Base-by-base conservation (phyloP, 1,140 invertebrate species). In the Bombus ignitus region DNA sequence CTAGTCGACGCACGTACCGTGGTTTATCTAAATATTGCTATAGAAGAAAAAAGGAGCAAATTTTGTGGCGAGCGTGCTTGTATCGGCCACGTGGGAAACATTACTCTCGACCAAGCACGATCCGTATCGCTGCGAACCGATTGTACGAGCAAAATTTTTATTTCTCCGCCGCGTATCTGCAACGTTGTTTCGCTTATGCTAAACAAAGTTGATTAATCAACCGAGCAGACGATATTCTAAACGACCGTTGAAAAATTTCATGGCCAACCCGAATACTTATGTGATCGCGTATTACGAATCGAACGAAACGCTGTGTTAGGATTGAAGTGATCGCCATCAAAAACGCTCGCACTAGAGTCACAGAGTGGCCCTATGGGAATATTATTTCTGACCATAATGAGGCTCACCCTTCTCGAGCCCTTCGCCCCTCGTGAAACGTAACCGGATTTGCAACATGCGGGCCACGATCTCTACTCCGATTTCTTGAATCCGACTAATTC, bases 61-160 rank as follows among this genome's bases (percentile, higher is more conserved):
- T 81, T 57, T n/a, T 8, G 81, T 47, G 85, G 82, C 79, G 83
- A 86, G 81, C 77, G 75, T 42, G 59, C 28, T 80, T 82, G 76
- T 92, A 92, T 91, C 91, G 71, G 91, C 44, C 91, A 84, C 91
- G 91, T 92, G 90, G 91, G 91, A 91, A 90, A 91, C 91, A 91
- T 92, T 92, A 92, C 75, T 92, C 88, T 85, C 76, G 59, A 47
- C 62, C 37, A 88, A 80, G 39, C 57, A 73, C 88, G 89, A 90
- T 90, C 80, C 86, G 79, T 83, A 75, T 86, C 88, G n/a, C 71
- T 47, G 71, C n/a, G 47, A 65, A 79, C 81, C 83, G 89, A 90
- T 90, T 83, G 71, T 70, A 42, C 79, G 47, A 15, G 62, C 72
- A 62, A 86, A 90, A 80, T 86, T 90, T 86, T 85, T 75, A 83